Conservation (phyloP, 2,888 invertebrate species). For the Clepsis dumicolana region DNA sequence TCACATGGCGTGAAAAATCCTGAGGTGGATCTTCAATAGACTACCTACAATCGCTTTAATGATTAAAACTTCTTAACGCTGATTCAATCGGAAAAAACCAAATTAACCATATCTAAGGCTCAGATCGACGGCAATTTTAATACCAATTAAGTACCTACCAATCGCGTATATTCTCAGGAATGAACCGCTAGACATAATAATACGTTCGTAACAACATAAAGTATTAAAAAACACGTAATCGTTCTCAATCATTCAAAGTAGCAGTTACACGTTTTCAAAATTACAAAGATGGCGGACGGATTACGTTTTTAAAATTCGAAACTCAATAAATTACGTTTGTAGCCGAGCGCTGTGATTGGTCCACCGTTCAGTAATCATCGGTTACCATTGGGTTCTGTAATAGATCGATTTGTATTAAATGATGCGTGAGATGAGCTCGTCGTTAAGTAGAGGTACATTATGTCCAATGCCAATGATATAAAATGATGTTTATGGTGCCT, state of each 20-base stretch:
- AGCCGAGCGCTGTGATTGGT: constrained; percentile 70
- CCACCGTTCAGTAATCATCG: constrained; percentile 66
- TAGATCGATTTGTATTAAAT: constrained; percentile 84
- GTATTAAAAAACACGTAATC: constrained; percentile 61
- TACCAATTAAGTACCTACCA: neutral
- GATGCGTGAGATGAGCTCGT: constrained; percentile 78
- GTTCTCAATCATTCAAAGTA: constrained; percentile 61
- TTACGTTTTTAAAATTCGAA: constrained; percentile 78
- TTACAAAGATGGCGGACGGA: constrained; percentile 75
- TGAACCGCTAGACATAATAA: constrained; percentile 31
- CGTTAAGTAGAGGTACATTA: constrained; percentile 66
- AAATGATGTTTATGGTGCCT: constrained; percentile 52
- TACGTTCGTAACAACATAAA: constrained; percentile 23
- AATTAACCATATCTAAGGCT: constrained; percentile 2
- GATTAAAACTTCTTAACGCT: no score
- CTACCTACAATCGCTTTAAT: neutral
- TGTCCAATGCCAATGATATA: constrained; percentile 63
- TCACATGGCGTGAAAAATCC: no score
- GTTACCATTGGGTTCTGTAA: constrained; percentile 58
- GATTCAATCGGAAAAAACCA: neutral
- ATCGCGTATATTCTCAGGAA: constrained; percentile 6
- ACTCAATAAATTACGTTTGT: constrained; percentile 77
- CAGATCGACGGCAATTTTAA: neutral
- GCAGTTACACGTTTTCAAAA: constrained; percentile 74
- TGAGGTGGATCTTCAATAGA: no score